Base-by-base conservation (phyloP, 2,797 vertebrate genomes). In the Premnoplex brunnescens region DNA sequence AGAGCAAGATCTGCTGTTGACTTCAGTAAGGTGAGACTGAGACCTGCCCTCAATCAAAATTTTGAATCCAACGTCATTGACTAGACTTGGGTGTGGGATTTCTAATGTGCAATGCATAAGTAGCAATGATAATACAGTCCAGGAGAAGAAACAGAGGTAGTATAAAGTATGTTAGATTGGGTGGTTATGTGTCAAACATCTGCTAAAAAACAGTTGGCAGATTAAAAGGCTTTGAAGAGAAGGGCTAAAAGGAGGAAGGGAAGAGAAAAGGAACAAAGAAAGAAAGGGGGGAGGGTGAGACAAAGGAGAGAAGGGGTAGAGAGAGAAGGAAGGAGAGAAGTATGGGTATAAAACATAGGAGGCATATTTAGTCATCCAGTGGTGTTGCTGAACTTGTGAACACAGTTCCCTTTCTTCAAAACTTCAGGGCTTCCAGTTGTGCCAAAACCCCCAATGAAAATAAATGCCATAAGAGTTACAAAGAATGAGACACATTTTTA, bases 331-430 rank as follows among this genome's bases (percentile, higher is more conserved):
- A 55, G 28, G 43, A 30, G 8, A 14, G 21, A 39, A 62, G 30
- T 22, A 34, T 0, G 0, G 14, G 18, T 73, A 39, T 46, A 69
- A 77, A 75, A 68, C n/a, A 64, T 1, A 77, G 23, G 8, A 46
- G 36, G 41, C 24, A 16, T 74, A 74, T 46, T 66, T 69, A 91
- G 48, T 64, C 34, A 66, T 3, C 0, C 7, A 43, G 21, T 39
- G 28, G 5, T 49, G 67, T 69, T 46, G 7, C 17, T 15, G 6
- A 76, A 55, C 23, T 94, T 24, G 15, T 48, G 21, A 88, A 23
- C 28, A 39, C n/a, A 89, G 41, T 52, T 86, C 4, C 20, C 64
- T 3, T 69, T 72, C 51, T 78, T 73, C 39, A 87, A 43, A 91
- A 58, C 22, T 34, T 81, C 2, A 74, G 34, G 11, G 8, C 12